Evolutionary conservation across 2,113 vertebrate species (phyloP).

Genomic region (Steatornis caripensis): DNA sequence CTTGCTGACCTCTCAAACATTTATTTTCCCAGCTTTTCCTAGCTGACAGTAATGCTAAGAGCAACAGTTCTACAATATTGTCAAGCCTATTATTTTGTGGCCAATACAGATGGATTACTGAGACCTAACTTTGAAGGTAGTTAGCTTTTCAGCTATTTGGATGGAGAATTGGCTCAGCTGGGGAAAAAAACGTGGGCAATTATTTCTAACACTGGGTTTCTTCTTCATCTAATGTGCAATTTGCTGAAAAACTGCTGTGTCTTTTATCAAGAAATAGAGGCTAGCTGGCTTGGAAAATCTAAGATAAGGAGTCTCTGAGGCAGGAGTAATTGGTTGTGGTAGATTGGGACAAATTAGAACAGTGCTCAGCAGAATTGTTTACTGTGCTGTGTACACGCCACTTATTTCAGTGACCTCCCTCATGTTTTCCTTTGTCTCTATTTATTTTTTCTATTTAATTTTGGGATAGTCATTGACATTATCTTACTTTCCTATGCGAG

Average conservation of each 20-base stretch:
- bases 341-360: constrained; percentile 11
- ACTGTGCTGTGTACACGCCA: background rate
- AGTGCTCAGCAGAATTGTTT: background rate
- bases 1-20: background rate
- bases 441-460: constrained; percentile 15
- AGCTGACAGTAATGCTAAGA: background rate
- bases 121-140: background rate
- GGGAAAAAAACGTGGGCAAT: constrained; percentile 10
- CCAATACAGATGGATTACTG: background rate
- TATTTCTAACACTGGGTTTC: constrained; percentile 30
- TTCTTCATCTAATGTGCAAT: constrained; percentile 55
- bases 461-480: background rate
- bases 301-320: constrained; percentile 18
- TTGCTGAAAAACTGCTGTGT: constrained; percentile 46
- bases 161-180: background rate
- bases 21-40: background rate
- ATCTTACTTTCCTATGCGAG: background rate
- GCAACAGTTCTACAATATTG: background rate
- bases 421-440: background rate
- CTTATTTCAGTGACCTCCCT: background rate
- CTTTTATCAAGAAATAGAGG: constrained; percentile 44
- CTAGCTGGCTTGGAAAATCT: constrained; percentile 35
- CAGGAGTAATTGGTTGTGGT: constrained; percentile 23
- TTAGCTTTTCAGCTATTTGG: constrained; percentile 28
- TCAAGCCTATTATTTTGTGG: constrained; percentile 14